Evolutionary conservation across 2,888 invertebrate genomes (phyloP).

Genomic region (Orthosia incerta): DNA sequence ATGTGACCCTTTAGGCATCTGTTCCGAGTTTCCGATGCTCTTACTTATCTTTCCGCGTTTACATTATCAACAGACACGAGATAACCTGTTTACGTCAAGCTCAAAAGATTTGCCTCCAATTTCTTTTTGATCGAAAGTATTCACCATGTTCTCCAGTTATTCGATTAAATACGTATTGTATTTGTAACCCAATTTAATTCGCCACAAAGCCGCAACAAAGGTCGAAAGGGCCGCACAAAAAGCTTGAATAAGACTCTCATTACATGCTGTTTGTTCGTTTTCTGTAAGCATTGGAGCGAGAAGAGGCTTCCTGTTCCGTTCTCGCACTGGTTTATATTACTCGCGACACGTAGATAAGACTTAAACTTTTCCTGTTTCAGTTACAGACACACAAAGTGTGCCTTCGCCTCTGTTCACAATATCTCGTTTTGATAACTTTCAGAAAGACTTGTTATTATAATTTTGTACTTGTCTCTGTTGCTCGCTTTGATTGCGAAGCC

Average conservation of each 20-base stretch:
- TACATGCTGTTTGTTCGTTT: conserved; percentile 82
- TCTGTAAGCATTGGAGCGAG: conserved; percentile 78
- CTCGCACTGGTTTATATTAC: conserved; percentile 68
- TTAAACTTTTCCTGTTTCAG: conserved; percentile 72
- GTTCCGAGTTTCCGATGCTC: conserved; percentile 65
- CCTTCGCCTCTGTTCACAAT: conserved; percentile 50
- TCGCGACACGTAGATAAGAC: conserved; percentile 68
- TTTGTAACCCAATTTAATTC: conserved; percentile 69
- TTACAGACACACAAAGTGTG: conserved; percentile 51
- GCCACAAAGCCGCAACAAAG: conserved; percentile 72
- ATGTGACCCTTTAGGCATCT: conserved; percentile 71
- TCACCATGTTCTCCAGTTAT: conserved; percentile 21
- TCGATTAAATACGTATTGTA: conserved; percentile 60
- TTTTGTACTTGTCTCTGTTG: conserved; percentile 47
- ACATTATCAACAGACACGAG: conserved; percentile 62
- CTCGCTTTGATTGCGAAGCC: conserved; percentile 54
- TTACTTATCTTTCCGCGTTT: conserved; percentile 68
- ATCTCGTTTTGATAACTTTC: conserved; percentile 57
- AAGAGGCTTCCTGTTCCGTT: conserved; percentile 84
- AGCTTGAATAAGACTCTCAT: conserved; percentile 81
- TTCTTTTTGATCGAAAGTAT: conserved; percentile 34
- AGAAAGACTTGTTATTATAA: conserved; percentile 50
- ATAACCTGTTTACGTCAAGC: conserved; percentile 46
- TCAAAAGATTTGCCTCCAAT: conserved; percentile 32
- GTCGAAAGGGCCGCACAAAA: conserved; percentile 82